Evolutionary conservation across 1,140 invertebrate genomes (phyloP), one percentile per base, ranked within the genome.

Genomic region (Drosophila nigrodunni): DNA sequence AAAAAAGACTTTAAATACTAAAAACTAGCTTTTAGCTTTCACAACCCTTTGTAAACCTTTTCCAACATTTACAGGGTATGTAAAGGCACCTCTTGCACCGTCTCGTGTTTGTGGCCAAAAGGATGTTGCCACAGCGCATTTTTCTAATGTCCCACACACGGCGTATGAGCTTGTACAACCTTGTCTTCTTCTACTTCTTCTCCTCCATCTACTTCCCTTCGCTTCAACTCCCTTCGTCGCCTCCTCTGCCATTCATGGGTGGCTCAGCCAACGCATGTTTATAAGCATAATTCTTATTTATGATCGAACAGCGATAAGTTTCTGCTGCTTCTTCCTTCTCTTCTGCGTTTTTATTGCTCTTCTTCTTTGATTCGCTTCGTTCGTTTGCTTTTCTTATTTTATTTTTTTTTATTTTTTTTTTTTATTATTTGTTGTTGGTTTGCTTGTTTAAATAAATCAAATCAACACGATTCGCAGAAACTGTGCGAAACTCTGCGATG

Each of bases 381-480:
- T 3, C 39, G 30, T 50, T 50, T 39, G n/a, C 46, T 68, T 58
- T 5, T 11, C 18, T 21, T 30, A 30, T 30, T 30, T 30, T 6
- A 5, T 30, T 30, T 6, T 30, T 30, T 6, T n/a, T 35, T 54
- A 15, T 21, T 57, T n/a, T 37, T 41, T 13, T 25, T 47, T 57
- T 25, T 37, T 8, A 44, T 35, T 37, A 44, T 35, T 37, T 8
- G 30, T 11, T 68, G 39, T 52, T 61, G 9, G 47, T 5, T 13
- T 41, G 15, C 30, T 69, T 69, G 55, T 73, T 88, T 72, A 81
- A 88, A 88, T 91, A 91, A 91, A 91, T 91, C 88, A 91, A 91
- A 90, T 91, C 88, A 91, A 89, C 85, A 91, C 89, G 80, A 90
- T 90, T 89, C 85, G 86, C 65, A 89, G 85, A 90, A 88, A 89